Conservation (phyloP, 2,888 invertebrate species). For the Pyrgus malvae region DNA sequence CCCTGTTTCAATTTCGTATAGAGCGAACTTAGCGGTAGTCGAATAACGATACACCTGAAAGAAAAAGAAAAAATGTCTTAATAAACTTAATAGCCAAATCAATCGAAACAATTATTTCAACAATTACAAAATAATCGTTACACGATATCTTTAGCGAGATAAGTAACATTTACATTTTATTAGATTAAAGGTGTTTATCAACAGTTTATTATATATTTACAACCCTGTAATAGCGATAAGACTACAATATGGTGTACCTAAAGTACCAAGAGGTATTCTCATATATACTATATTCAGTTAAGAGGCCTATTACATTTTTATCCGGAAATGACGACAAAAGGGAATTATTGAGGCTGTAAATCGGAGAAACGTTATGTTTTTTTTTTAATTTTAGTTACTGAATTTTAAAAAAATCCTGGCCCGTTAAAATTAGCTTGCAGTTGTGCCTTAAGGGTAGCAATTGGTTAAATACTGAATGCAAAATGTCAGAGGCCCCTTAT, state of each 20-base stretch:
- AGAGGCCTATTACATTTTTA: no score
- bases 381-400: no score
- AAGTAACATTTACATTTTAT: background rate
- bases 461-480: no score
- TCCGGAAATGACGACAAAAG: no score
- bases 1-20: conserved; percentile 80
- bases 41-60: conserved; percentile 86
- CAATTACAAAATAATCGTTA: background rate
- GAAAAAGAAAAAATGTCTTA: conserved; percentile 3
- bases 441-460: no score
- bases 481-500: no score
- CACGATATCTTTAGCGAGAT: background rate
- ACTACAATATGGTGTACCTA: background rate
- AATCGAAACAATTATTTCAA: background rate
- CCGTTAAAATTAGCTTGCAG: no score
- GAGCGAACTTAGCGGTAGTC: conserved; percentile 81
- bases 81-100: background rate
- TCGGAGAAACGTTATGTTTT: no score
- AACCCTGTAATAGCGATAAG: background rate
- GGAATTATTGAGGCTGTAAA: no score
- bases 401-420: no score
- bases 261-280: background rate
- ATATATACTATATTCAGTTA: no score
- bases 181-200: background rate
- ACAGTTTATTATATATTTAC: background rate